Evolutionary conservation across 2,113 vertebrate species (phyloP), one percentile per base, ranked within the genome.

Genomic region (Corythoichthys intestinalis): DNA sequence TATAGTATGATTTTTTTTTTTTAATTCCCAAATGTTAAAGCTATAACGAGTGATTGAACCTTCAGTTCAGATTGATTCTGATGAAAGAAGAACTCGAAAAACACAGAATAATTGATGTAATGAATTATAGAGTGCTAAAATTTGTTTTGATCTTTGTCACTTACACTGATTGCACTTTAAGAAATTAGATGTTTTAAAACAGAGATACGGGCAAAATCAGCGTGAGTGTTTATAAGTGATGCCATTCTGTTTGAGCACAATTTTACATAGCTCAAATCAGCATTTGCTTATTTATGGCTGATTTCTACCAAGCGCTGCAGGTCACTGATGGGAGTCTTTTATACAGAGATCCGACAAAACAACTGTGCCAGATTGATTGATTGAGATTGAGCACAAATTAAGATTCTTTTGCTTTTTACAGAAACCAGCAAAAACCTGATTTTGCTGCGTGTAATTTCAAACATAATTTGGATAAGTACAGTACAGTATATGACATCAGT

Each of bases 1-100:
- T 71, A 53, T 11, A 57, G 0, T 64, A 41, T 68, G 66, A 39
- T 41, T 58, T 47, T n/a, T 39, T 12, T 34, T 44, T 44, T 46
- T 28, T 10, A 37, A 72, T 77, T 58, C 69, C 57, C 60, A 57
- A 60, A 39, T 74, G 67, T 72, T 85, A 76, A 81, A 82, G 73
- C 79, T 81, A 78, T 48, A 14, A 83, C 71, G 65, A 49, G 56
- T 76, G 66, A 63, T 63, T 52, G 35, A 39, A 58, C 28, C 53
- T 35, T 37, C 13, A 37, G 56, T 41, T 47, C 34, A 15, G 14
- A 48, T 28, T 20, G 41, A 44, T 44, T 44, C 3, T 14, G 10
- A 62, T 46, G 37, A 61, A 61, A 60, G 39, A 8, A 41, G 37
- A 44, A 60, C 15, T 53, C 34, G 28, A 9, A 20, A 34, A 56